These are phyloP conservation scores for Delichon dasypus DNA, from an alignment of 2,797 vertebrate genomes.

Conservation along the genomic window DNA sequence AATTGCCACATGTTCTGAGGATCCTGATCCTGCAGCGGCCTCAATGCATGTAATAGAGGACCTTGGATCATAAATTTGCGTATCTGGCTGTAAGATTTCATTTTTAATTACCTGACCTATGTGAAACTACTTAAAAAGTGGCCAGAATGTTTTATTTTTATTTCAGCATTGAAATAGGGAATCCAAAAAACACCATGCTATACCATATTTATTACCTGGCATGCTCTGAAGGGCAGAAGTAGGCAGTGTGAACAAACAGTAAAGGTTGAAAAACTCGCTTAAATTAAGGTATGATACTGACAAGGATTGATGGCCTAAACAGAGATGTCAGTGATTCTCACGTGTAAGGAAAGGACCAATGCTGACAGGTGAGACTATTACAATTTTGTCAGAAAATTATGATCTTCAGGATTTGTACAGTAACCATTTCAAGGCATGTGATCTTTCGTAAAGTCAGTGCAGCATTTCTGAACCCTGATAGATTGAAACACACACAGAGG, in stretches of 20 bases:
- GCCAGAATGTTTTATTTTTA: background rate
- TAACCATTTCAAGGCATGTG: background rate
- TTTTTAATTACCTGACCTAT: background rate
- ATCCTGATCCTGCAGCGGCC: background rate
- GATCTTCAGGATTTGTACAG: background rate
- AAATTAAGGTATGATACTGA: background rate
- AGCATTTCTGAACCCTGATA: background rate
- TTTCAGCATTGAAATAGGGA: background rate
- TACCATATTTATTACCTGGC: background rate
- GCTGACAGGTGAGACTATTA: background rate
- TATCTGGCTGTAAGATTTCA: background rate
- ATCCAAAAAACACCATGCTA: background rate
- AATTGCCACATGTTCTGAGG: background rate
- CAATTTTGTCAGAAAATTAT: background rate
- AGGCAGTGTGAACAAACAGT: background rate
- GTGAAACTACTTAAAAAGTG: background rate
- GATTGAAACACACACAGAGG: background rate
- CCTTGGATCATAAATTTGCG: background rate
- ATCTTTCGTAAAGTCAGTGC: background rate
- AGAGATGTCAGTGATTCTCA: background rate
- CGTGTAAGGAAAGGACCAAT: background rate
- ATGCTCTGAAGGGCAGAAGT: background rate
- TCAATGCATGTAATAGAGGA: background rate
- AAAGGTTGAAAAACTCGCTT: rapidly evolving
- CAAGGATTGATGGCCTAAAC: background rate